phyloP scores from a whole-genome alignment of 1,140 invertebrate genomes.

The Neodiprion virginianus region DNA sequence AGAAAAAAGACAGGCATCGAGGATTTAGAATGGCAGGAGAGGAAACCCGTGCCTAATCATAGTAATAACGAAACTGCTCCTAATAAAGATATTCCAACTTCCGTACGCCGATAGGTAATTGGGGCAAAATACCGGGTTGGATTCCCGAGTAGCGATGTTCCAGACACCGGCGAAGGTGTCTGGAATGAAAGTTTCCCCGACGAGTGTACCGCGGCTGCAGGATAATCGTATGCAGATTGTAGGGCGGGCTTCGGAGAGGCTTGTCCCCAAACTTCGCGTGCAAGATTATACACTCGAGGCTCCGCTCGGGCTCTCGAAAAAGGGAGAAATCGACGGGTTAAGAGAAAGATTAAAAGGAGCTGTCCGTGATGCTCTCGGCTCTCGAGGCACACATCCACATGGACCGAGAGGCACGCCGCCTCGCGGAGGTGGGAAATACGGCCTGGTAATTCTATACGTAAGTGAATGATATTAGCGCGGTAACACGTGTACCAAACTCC shows the following conservation, averaged over 20 bases:
- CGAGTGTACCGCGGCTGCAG: conserved; percentile 9
- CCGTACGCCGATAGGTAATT: too few species aligned
- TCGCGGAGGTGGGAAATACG: too few species aligned
- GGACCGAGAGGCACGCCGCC: too few species aligned
- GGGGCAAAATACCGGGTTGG: too few species aligned
- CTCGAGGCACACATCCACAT: neutral
- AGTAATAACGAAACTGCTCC: too few species aligned
- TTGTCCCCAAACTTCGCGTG: conserved; percentile 45
- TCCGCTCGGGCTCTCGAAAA: conserved; percentile 17
- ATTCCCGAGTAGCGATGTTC: too few species aligned
- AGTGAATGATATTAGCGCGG: conserved; percentile 46
- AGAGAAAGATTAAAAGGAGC: conserved; percentile 14
- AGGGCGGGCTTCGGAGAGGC: conserved; percentile 32
- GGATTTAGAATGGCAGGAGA: too few species aligned
- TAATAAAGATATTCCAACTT: too few species aligned
- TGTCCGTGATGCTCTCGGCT: neutral
- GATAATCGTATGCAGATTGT: conserved; percentile 48
- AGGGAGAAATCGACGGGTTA: conserved; percentile 3
- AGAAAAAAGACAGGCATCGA: too few species aligned
- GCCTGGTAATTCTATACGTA: neutral
- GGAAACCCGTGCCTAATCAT: too few species aligned
- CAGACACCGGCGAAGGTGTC: neutral
- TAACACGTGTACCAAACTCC: conserved; percentile 42
- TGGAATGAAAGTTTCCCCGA: conserved; percentile 1
- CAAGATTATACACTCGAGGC: conserved; percentile 46